Percentiles rank a stretch among this genome's conserved stretches.
Conservation (phyloP, 2,888 invertebrate species). For the Scaptomyza tumidula region DNA sequence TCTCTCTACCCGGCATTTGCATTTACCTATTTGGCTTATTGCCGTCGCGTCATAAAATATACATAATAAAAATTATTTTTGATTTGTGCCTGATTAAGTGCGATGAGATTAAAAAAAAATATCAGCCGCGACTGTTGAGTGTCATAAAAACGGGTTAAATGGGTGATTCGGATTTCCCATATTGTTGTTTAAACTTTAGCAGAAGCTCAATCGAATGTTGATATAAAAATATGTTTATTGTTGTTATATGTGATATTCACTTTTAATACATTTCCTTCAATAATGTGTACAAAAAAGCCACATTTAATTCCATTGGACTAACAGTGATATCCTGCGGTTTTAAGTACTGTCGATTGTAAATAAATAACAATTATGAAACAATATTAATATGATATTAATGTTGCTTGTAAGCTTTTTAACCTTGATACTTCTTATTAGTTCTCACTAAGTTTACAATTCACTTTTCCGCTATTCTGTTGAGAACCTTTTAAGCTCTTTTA, state of each 20-base stretch:
- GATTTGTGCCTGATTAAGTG: conserved; percentile 59
- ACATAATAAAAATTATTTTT: conserved; percentile 35
- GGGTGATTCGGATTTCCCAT: background rate
- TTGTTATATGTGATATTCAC: background rate
- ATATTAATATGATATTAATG: no score
- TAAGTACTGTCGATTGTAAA: background rate
- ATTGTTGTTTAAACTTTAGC: background rate
- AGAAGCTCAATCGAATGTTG: background rate
- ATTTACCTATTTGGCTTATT: conserved; percentile 41
- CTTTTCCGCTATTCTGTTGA: conserved; percentile 8
- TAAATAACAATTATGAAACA: no score
- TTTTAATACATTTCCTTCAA: background rate
- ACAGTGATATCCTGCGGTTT: background rate
- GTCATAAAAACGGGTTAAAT: conserved; percentile 36
- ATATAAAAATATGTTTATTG: background rate
- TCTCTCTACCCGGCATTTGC: no score
- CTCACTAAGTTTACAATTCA: conserved; percentile 8
- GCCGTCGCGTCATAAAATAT: conserved; percentile 51
- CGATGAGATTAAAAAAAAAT: conserved; percentile 49
- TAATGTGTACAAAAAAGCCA: background rate
- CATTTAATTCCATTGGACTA: no score
- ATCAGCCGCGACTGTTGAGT: conserved; percentile 5
- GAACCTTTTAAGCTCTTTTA: conserved; percentile 23
- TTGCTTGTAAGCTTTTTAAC: no score
- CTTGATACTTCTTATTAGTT: conserved; percentile 1